Evolutionary conservation across 1,140 invertebrate species (phyloP).

Genomic region (Neodiprion lecontei): DNA sequence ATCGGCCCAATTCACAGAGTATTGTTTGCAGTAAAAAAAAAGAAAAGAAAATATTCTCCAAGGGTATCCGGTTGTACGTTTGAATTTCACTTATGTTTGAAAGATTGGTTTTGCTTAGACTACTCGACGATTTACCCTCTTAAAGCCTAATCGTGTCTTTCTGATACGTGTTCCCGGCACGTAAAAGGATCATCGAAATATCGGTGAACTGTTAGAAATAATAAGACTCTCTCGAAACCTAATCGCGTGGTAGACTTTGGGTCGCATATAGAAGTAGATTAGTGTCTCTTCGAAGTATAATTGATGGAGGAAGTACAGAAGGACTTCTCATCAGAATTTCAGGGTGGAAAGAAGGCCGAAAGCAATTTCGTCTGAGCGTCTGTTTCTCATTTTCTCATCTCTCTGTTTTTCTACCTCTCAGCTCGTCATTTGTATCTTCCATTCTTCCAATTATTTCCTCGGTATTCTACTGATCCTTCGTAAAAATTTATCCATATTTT

Average conservation of each 20-base stretch:
- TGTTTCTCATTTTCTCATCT: neutral
- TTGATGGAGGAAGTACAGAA: neutral
- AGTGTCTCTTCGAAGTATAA: neutral
- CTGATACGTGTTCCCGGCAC: too few species aligned
- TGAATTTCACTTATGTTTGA: neutral
- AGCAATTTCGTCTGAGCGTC: slow-evolving; percentile 1
- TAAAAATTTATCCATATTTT: neutral
- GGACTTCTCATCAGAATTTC: neutral
- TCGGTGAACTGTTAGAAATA: neutral
- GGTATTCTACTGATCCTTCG: neutral
- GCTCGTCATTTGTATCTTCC: neutral
- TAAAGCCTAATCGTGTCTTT: too few species aligned
- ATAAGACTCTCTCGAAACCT: neutral
- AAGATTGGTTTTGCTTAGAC: neutral
- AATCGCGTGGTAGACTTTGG: neutral
- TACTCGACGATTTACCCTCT: too few species aligned
- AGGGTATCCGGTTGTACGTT: neutral
- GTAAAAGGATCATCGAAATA: too few species aligned
- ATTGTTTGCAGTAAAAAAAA: neutral
- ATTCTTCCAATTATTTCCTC: neutral
- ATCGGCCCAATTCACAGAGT: too few species aligned
- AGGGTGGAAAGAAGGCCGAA: neutral
- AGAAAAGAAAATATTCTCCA: neutral
- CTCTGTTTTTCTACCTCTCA: neutral
- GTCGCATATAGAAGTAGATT: neutral